Evolutionary conservation across 1,140 invertebrate species (phyloP), one percentile per base, ranked within the genome.

Genomic region (Ectropis grisescens): DNA sequence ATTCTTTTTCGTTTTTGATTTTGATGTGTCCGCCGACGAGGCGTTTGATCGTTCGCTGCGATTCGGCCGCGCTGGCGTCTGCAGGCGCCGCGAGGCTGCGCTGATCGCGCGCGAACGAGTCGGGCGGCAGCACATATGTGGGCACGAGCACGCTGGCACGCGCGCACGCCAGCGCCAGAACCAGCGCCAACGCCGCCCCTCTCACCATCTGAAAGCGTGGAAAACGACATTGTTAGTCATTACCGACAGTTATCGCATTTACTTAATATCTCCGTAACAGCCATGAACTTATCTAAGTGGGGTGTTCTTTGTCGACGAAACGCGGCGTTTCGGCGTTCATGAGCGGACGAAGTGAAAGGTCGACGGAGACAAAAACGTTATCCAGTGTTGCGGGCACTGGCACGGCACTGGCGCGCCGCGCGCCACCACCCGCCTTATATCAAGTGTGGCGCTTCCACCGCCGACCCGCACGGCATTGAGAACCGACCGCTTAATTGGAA

Each of bases 1-100:
- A 60, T 14, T 70, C 72, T 41, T 80, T 82, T 28, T 75, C 62
- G 11, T 59, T 45, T 43, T 66, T 70, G 13, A 82, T 70, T 45
- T 79, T 82, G 33, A 89, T 72, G 53, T 90, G 86, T 31, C 87
- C 89, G 13, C 86, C 88, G 25, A 89, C 84, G 37, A 89, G 60
- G 25, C 86, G 74, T 33, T 86, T 85, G 11, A 86, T 78, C 29
- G 82, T 86, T 15, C 85, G 72, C 36, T 84, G 74, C 14, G 84
- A 84, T 39, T 58, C 69, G 15, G 66, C 58, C 19, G 60, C 29
- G 26, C 66, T 52, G 24, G 49, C 46, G 47, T 80, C 75, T 4
- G 59, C 35, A 5, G 47, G 41, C 10, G 51, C 37, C 15, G 51
- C 65, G 34, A 78, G 66, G 40, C 75, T 80, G 38, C 81, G 68